Percentiles rank a stretch among this genome's conserved stretches.
Conservation (phyloP, 2,797 vertebrate genomes). For the Mormyrops attenuatus region DNA sequence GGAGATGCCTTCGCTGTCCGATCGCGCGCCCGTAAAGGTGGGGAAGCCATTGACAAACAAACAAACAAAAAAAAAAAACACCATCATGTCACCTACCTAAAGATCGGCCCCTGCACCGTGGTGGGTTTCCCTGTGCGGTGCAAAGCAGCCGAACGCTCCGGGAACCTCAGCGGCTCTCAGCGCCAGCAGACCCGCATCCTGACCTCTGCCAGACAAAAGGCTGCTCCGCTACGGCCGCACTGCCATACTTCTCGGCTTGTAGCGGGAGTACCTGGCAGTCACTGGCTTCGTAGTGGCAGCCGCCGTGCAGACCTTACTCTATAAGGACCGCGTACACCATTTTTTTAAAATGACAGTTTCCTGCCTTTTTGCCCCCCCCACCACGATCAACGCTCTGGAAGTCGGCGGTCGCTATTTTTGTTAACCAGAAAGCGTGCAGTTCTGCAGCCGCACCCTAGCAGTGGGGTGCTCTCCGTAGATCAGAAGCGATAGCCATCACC, state of each 20-base stretch:
- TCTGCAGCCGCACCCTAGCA: conserved; percentile 56
- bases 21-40: not conserved
- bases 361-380: not conserved
- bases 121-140: not conserved
- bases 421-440: not conserved
- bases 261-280: not conserved
- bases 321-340: not conserved
- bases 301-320: not conserved
- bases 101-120: not conserved
- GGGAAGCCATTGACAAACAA: not conserved
- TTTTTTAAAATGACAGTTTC: not conserved
- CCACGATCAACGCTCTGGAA: not conserved
- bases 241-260: not conserved
- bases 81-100: not conserved
- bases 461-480: conserved; percentile 20
- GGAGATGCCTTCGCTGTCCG: not conserved
- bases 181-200: not conserved
- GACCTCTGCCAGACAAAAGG: conserved; percentile 2
- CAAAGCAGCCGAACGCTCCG: not conserved
- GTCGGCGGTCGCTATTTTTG: not conserved
- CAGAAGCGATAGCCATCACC: not conserved
- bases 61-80: not conserved
- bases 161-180: not conserved
- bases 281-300: not conserved
- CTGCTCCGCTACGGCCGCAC: not conserved